Base-by-base conservation (phyloP, 2,888 invertebrate species). In the Phyto melanocephala region DNA sequence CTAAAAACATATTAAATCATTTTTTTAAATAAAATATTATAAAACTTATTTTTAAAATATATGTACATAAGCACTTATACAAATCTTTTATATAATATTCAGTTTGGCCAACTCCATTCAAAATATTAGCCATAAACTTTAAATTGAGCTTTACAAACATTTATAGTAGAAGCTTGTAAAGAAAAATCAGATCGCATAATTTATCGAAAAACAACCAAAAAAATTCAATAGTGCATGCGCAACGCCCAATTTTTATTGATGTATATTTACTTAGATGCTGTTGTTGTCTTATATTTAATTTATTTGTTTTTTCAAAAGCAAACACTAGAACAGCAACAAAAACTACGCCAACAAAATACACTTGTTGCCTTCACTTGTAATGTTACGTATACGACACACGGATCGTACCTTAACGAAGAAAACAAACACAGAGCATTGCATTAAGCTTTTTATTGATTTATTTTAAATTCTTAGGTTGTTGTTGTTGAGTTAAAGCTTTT, bases 181-280 rank as follows among this genome's bases (percentile, higher is more conserved):
- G n/a, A n/a, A 42, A 68, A 79, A 82, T 71, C 65, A 79, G 75
- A 79, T 60, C 75, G 71, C 42, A 71, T 45, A 75, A 63, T 72
- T 65, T 56, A 54, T n/a, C n/a, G n/a, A 33, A 54, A 17, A 10
- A 54, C 68, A 70, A 50, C 52, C 33, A 56, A 20, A 13, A 62
- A 74, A 74, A 35, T 45, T 20, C 60, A 80, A 71, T 56, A 72
- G 87, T 86, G 87, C 89, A 89, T 89, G 90, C 87, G 87, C 89
- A 89, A 90, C 89, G 89, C 89, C 89, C 87, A 58, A 70, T 65
- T 82, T 58, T 24, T 42, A 22, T 2, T 33, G 10, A 65, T 68
- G 40, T 10, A 35, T 60, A 20, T 42, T 42, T 47, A 3, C 4
- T 20, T 47, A 45, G 17, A 24, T 37, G 45, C 58, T 47, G 47